Percentiles rank a stretch among this genome's conserved stretches.
phyloP scores from a whole-genome alignment of 2,113 vertebrate genomes.

The Perccottus glenii region DNA sequence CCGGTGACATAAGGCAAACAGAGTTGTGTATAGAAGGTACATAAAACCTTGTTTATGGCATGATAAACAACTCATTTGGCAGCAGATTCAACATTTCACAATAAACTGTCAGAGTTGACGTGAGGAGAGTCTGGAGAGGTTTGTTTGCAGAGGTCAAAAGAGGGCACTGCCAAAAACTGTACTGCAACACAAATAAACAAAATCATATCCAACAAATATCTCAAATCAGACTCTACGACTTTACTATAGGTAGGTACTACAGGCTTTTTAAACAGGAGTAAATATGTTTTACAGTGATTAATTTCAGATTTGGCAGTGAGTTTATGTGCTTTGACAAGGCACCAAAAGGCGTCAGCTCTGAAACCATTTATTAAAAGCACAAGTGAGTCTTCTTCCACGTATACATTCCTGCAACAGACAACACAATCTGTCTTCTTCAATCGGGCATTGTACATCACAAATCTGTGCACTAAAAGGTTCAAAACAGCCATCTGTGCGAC shows the following conservation, averaged over 20 bases:
- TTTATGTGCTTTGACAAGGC: too few relatives aligned
- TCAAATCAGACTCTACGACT: background rate
- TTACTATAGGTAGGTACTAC: too few relatives aligned
- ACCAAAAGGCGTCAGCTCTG: too few relatives aligned
- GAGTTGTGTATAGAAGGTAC: slow-evolving; percentile 17
- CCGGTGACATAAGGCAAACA: slow-evolving; percentile 46
- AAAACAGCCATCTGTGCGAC: slow-evolving; percentile 1
- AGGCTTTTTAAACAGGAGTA: too few relatives aligned
- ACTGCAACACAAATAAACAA: slow-evolving; percentile 5
- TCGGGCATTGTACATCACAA: too few relatives aligned
- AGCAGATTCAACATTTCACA: slow-evolving; percentile 10
- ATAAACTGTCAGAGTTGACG: background rate
- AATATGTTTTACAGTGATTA: too few relatives aligned
- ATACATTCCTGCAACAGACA: too few relatives aligned
- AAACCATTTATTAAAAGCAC: too few relatives aligned
- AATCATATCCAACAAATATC: background rate
- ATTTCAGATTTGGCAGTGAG: too few relatives aligned
- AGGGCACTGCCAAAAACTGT: background rate
- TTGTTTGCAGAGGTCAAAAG: slow-evolving; percentile 17
- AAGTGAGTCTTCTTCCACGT: too few relatives aligned
- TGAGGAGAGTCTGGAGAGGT: background rate
- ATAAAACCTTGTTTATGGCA: slow-evolving; percentile 24
- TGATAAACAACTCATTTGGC: slow-evolving; percentile 30
- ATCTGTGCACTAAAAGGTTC: too few relatives aligned
- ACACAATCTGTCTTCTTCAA: too few relatives aligned